Evolutionary conservation across 2,888 invertebrate species (phyloP).

Genomic region (Eledona agricola): DNA sequence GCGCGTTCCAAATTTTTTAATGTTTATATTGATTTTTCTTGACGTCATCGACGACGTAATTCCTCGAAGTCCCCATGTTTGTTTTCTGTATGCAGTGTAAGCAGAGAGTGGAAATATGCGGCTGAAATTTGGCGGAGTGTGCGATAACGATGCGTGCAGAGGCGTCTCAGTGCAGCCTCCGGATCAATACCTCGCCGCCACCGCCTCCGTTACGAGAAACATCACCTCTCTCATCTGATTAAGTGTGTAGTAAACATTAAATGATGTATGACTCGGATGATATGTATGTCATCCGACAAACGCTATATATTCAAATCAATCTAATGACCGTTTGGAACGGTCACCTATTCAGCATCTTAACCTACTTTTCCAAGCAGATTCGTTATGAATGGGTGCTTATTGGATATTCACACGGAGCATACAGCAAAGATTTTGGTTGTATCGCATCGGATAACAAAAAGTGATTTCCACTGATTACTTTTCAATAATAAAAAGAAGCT

Average conservation of each 20-base stretch:
- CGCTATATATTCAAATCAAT: conserved; percentile 1
- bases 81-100: too few species aligned
- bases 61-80: too few species aligned
- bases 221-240: conserved; percentile 35
- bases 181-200: conserved; percentile 49
- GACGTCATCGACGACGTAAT: too few species aligned
- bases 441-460: too few species aligned
- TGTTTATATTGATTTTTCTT: too few species aligned
- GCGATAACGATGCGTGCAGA: conserved; percentile 47
- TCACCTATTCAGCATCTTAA: conserved; percentile 24
- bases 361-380: conserved; percentile 17
- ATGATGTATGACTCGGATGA: conserved; percentile 18
- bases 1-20: too few species aligned
- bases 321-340: conserved; percentile 13
- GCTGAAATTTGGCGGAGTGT: conserved; percentile 43
- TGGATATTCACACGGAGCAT: conserved; percentile 7
- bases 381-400: neutral
- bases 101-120: conserved; percentile 37
- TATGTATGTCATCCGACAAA: too few species aligned
- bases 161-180: conserved; percentile 50
- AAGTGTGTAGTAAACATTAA: conserved; percentile 38
- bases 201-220: conserved; percentile 38
- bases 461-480: too few species aligned
- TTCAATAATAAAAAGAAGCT: too few species aligned
- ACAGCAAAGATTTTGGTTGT: too few species aligned